Base-by-base conservation (phyloP, 1,140 invertebrate genomes). In the Leucophenga varia region DNA sequence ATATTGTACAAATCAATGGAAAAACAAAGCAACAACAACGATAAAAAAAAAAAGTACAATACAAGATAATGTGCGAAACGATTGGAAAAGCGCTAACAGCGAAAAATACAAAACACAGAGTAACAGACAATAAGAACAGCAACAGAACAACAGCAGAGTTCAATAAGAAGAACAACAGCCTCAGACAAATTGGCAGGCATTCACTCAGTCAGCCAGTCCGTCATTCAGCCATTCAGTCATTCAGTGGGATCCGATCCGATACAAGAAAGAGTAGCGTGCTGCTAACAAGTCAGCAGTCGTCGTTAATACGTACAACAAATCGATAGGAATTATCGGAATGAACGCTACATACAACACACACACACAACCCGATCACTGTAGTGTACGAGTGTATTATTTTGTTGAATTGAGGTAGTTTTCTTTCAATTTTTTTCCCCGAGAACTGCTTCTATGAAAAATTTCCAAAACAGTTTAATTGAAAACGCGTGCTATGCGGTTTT, bases 1-100 rank as follows among this genome's bases (percentile, higher is more conserved):
- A 65, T 65, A 65, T 67, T 63, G 61, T 67, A 65, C 61, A 61
- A n/a, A n/a, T n/a, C 59, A 65, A 65, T 61, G 63, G 61, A 65
- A 67, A 67, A 63, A 67, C n/a, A n/a, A n/a, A n/a, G n/a, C n/a
- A n/a, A n/a, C n/a, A n/a, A n/a, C n/a, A n/a, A n/a, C n/a, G n/a
- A n/a, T n/a, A n/a, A n/a, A n/a, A n/a, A n/a, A n/a, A n/a, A n/a
- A n/a, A n/a, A n/a, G n/a, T n/a, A n/a, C n/a, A n/a, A n/a, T n/a
- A n/a, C n/a, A n/a, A n/a, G n/a, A 67, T 63, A 67, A 63, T 55
- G 63, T 67, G 63, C 63, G 63, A 67, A 67, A 59, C 63, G 63
- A 67, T 67, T 67, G 63, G 63, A 67, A 59, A 67, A 58, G 55
- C 63, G 55, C 5, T 10, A 25, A 25, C 61, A 54, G 54, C n/a